Conservation (phyloP, 2,888 invertebrate genomes). For the Pachydiplax longipennis region DNA sequence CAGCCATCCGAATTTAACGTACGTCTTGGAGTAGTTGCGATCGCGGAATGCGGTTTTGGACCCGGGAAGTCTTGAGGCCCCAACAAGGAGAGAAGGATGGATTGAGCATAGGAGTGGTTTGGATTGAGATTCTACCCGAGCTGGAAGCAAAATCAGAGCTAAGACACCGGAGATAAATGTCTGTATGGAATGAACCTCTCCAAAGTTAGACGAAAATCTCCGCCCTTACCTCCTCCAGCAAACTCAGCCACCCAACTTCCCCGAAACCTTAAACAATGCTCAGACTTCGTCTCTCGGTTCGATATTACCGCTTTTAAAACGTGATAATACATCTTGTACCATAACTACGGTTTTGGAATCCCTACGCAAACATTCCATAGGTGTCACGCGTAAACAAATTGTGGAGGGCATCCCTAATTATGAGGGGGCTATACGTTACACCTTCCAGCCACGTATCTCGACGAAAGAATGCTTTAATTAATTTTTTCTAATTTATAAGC, state of each 20-base stretch:
- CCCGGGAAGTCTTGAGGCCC: too few relatives aligned
- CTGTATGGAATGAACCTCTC: not conserved
- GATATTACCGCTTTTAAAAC: not conserved
- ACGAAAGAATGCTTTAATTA: too few relatives aligned
- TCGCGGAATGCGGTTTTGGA: too few relatives aligned
- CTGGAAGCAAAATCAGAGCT: not conserved
- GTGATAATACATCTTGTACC: not conserved
- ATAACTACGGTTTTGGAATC: too few relatives aligned
- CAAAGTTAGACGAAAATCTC: not conserved
- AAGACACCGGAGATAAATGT: not conserved
- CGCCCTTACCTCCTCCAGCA: not conserved
- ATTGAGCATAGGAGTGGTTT: not conserved
- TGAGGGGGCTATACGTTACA: too few relatives aligned
- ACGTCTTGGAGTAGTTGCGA: too few relatives aligned
- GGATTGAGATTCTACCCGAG: not conserved
- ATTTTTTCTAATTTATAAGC: too few relatives aligned
- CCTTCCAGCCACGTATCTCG: too few relatives aligned
- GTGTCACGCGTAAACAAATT: too few relatives aligned
- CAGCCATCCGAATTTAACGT: too few relatives aligned
- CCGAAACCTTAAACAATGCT: not conserved
- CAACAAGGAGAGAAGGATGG: not conserved
- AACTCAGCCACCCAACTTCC: not conserved
- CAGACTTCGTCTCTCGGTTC: not conserved
- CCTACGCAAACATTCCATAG: too few relatives aligned
- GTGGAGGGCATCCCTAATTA: too few relatives aligned